Conservation (phyloP, 1,140 invertebrate genomes). For the Drosophila lowei region DNA sequence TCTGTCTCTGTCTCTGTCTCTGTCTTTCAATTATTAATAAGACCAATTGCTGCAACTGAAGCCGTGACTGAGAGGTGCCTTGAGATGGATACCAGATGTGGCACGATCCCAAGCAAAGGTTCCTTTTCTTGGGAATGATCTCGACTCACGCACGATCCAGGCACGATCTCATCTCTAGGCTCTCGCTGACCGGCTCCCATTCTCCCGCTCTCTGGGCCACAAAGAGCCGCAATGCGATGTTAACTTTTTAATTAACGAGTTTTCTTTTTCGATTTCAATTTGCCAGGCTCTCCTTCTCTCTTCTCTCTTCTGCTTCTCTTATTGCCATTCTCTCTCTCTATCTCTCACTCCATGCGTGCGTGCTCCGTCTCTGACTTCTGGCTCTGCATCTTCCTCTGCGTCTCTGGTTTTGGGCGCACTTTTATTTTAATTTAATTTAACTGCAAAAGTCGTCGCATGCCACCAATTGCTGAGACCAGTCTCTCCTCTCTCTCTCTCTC, state of each 20-base stretch:
- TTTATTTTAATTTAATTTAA: slow-evolving; percentile 78
- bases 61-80: not conserved
- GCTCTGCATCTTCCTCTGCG: slow-evolving; percentile 23
- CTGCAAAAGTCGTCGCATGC: slow-evolving; percentile 65
- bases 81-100: too few relatives aligned
- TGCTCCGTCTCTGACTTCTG: not conserved
- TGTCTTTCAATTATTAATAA: slow-evolving; percentile 73
- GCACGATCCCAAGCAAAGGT: too few relatives aligned
- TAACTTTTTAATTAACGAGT: slow-evolving; percentile 83
- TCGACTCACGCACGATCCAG: slow-evolving; percentile 15
- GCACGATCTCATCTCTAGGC: slow-evolving; percentile 32
- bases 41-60: slow-evolving; percentile 56
- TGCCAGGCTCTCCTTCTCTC: slow-evolving; percentile 47
- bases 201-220: not conserved
- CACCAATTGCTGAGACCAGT: slow-evolving; percentile 35
- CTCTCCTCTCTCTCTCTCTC: slow-evolving; percentile 7
- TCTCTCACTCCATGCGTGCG: not conserved
- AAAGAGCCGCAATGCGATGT: slow-evolving; percentile 41
- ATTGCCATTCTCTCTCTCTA: slow-evolving; percentile 3
- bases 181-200: slow-evolving; percentile 5
- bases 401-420: slow-evolving; percentile 53
- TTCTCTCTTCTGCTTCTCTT: slow-evolving; percentile 7
- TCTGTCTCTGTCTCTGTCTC: too few relatives aligned
- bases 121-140: not conserved
- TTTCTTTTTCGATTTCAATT: slow-evolving; percentile 83